Percentiles rank a stretch among this genome's conserved stretches.
phyloP scores from a whole-genome alignment of 2,113 vertebrate genomes.

The Elgaria multicarinata region DNA sequence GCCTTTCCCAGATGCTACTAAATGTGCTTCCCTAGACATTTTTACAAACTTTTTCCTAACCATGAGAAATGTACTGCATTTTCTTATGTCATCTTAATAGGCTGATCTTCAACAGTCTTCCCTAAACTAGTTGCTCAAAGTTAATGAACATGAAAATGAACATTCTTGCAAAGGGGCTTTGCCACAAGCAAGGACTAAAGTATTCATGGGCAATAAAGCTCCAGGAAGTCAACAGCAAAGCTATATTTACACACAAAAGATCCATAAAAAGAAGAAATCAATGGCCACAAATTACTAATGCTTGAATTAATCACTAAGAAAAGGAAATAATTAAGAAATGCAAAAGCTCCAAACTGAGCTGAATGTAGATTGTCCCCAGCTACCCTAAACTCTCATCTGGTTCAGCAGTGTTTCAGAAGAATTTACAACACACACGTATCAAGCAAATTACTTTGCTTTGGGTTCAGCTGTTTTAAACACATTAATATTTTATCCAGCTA shows the following conservation, averaged over 20 bases:
- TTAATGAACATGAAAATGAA: conserved; percentile 28
- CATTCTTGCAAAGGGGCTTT: conserved; percentile 15
- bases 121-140: conserved; percentile 7
- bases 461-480: conserved; percentile 24
- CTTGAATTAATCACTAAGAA: conserved; percentile 33
- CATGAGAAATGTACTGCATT: neutral
- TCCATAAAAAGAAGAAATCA: conserved; percentile 7
- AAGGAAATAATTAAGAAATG: conserved; percentile 5
- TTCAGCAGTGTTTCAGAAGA: neutral
- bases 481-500: neutral
- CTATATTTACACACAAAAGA: conserved; percentile 7
- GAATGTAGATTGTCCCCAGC: neutral
- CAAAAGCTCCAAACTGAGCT: neutral
- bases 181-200: conserved; percentile 32
- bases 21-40: neutral
- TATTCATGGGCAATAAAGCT: neutral
- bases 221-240: conserved; percentile 7
- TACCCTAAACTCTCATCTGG: neutral
- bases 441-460: conserved; percentile 15
- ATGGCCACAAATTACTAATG: neutral
- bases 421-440: neutral
- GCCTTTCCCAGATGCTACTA: too few relatives aligned
- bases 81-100: conserved; percentile 13
- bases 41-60: neutral
- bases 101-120: neutral